Conservation (phyloP, 2,888 invertebrate species). For the Tetanocera ferruginea region DNA sequence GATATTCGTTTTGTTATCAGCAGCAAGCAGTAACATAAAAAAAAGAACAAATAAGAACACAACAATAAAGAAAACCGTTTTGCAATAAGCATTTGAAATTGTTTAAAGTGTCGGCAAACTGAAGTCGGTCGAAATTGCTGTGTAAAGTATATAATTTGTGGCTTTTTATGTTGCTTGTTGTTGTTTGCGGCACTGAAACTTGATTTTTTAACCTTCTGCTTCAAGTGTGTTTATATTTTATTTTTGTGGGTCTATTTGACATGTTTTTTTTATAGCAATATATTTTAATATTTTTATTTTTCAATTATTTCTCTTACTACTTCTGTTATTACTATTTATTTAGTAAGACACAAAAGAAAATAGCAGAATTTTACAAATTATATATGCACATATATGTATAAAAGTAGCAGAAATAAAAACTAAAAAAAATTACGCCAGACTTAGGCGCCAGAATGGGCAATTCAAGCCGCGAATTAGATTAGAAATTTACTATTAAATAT, state of each 20-base stretch:
- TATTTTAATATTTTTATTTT: too few relatives aligned
- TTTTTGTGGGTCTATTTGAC: too few relatives aligned
- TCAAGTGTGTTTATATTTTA: too few relatives aligned
- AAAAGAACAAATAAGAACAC: too few relatives aligned
- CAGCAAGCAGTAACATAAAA: neutral
- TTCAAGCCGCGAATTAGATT: neutral
- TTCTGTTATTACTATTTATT: neutral
- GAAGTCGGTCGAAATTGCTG: neutral
- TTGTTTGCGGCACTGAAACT: too few relatives aligned
- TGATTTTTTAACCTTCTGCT: too few relatives aligned
- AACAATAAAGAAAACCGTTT: neutral
- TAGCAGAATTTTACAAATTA: neutral
- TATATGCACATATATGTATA: conserved; percentile 16
- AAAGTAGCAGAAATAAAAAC: conserved; percentile 3
- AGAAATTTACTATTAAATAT: too few relatives aligned
- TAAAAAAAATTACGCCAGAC: neutral
- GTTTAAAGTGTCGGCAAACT: conserved; percentile 14
- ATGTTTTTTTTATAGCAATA: too few relatives aligned
- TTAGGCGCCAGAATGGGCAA: neutral
- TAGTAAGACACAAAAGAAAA: neutral
- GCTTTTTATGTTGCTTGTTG: neutral
- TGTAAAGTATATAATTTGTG: neutral
- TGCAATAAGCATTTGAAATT: neutral
- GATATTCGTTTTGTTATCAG: neutral
- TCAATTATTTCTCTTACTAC: too few relatives aligned